A percentile compares a stretch with the other conserved stretches of the same genome.
phyloP scores from a whole-genome alignment of 64 coral and sea anemone species.

The Pachyseris speciosa region DNA sequence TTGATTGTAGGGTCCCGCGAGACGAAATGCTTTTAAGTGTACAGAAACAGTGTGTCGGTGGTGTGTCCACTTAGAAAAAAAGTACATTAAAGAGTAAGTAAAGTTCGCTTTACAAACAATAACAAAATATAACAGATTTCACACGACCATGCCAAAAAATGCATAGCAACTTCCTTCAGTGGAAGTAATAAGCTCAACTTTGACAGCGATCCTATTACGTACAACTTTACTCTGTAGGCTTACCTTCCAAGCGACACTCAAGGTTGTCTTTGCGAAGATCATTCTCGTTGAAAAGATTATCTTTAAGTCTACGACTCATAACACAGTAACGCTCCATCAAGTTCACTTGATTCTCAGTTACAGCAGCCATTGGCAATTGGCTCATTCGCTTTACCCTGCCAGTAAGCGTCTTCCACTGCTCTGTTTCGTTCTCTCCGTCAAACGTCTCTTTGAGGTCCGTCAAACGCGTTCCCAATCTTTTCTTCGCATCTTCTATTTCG shows the following conservation, averaged over 20 bases:
- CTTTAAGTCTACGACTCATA: conserved; percentile 9
- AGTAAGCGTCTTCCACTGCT: background rate
- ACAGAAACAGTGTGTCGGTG: no score
- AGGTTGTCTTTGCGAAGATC: background rate
- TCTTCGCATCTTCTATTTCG: background rate
- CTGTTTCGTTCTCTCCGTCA: background rate
- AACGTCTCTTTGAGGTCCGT: background rate
- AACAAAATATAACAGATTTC: no score
- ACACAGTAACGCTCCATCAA: conserved; percentile 45
- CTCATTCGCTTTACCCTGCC: background rate
- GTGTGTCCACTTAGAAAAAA: no score
- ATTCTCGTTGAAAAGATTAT: background rate
- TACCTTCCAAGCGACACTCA: conserved; percentile 11
- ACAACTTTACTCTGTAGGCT: no score
- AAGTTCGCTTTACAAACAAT: no score
- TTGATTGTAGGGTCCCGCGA: no score
- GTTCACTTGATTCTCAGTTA: conserved; percentile 48
- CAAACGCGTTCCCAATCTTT: background rate
- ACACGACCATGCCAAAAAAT: no score
- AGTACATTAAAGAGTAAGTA: no score
- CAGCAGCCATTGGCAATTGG: background rate
- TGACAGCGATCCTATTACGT: no score
- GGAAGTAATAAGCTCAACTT: no score
- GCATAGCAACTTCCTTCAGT: no score
- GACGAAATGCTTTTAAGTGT: no score